Evolutionary conservation across 1,140 invertebrate species (phyloP).

Genomic region (Drosophila novamexicana): DNA sequence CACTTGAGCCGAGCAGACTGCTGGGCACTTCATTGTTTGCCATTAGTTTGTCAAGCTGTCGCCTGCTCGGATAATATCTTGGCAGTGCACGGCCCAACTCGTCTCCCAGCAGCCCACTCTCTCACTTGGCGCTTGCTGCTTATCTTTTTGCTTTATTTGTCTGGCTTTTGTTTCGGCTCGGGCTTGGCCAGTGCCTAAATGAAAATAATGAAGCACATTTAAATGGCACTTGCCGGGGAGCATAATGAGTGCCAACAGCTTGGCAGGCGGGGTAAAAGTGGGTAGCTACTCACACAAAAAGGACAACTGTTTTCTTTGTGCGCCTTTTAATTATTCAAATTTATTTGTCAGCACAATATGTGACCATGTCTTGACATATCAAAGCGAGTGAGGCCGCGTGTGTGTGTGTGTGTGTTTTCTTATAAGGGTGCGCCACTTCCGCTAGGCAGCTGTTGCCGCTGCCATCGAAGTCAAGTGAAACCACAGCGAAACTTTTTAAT

Average conservation of each 20-base stretch:
- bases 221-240: slow-evolving; percentile 48
- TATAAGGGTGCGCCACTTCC: slow-evolving; percentile 17
- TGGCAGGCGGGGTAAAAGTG: slow-evolving; percentile 10
- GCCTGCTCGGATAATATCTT: slow-evolving; percentile 34
- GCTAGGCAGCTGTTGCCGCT: slow-evolving; percentile 44
- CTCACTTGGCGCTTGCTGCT: slow-evolving; percentile 40
- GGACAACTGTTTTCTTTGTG: slow-evolving; percentile 70
- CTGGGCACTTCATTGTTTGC: slow-evolving; percentile 40
- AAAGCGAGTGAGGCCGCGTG: slow-evolving; percentile 24
- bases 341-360: slow-evolving; percentile 71
- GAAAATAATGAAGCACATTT: slow-evolving; percentile 62
- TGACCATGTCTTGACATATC: slow-evolving; percentile 51
- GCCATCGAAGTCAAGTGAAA: slow-evolving; percentile 53
- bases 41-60: slow-evolving; percentile 78
- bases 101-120: not conserved
- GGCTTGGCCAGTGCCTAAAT: slow-evolving; percentile 28
- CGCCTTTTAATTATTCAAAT: slow-evolving; percentile 79
- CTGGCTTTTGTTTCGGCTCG: slow-evolving; percentile 43
- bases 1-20: slow-evolving; percentile 26
- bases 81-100: not conserved
- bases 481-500: slow-evolving; percentile 79
- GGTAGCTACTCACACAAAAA: slow-evolving; percentile 41
- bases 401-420: slow-evolving; percentile 17
- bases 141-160: slow-evolving; percentile 75
- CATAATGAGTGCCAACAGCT: slow-evolving; percentile 54